Conservation (phyloP, 2,113 vertebrate genomes). For the Anarrhichthys ocellatus region DNA sequence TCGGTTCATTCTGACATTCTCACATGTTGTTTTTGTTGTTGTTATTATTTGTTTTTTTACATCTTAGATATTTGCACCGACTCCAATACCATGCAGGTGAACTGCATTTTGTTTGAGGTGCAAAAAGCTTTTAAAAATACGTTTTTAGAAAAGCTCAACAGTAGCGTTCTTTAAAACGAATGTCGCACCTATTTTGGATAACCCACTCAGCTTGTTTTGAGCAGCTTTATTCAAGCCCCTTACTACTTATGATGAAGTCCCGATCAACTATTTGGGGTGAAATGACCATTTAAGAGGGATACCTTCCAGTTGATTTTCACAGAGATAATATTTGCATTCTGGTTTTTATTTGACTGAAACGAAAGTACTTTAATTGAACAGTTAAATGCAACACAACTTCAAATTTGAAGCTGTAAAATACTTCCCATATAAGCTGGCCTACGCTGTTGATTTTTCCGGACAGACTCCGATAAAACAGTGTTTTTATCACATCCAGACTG, state of each 20-base stretch:
- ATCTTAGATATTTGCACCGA: background rate
- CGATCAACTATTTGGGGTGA: background rate
- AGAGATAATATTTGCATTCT: background rate
- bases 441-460: background rate
- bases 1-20: background rate
- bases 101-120: background rate
- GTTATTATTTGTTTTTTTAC: background rate
- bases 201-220: background rate
- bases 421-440: background rate
- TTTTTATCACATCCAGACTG: constrained; percentile 45
- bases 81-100: background rate
- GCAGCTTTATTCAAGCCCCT: too few species aligned
- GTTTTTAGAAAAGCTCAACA: background rate
- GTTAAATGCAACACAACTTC: background rate
- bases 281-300: background rate
- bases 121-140: background rate
- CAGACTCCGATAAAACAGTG: constrained; percentile 22
- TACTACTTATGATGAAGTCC: background rate
- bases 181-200: background rate
- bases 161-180: background rate
- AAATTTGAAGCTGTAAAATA: background rate
- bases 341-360: background rate
- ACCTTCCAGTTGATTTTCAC: background rate
- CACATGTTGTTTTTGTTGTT: background rate
- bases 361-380: background rate